Evolutionary conservation across 2,113 vertebrate genomes (phyloP), one percentile per base, ranked within the genome.

Genomic region (Saguinus midas): DNA sequence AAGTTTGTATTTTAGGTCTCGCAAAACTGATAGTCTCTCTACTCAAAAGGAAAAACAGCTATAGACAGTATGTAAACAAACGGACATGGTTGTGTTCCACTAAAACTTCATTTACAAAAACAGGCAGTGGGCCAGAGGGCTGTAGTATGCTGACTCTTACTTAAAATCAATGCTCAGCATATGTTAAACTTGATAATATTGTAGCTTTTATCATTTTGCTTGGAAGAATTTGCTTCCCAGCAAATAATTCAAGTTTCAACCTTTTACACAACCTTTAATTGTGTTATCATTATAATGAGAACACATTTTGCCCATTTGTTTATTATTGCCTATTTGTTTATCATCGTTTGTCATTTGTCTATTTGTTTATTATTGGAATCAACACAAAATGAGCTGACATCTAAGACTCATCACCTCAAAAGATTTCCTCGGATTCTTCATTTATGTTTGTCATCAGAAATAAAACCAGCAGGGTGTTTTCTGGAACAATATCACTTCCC

Each of bases 91-190:
- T 87, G 43, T 27, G 12, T 92, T 79, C 52, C 48, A 87, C 80
- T 61, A 92, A 90, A 92, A 58, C 66, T 87, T 96, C 92, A 90
- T 79, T 92, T 87, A 90, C 64, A 73, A 90, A 92, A 97, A 48
- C 1, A 55, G 27, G 9, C 5, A 29, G 40, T 80, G 61, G 29
- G 32, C n/a, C 18, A 35, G 35, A 52, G 16, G 9, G 8, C 27
- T 55, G 0, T n/a, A 37, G 18, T 70, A 93, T 94, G 32, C 72
- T 92, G 66, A 78, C 37, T 40, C n/a, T 37, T 58, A 7, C 3
- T 20, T 37, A 45, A 90, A n/a, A 92, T 1, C 37, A 35, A 75
- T 80, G 23, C 10, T 52, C 55, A 18, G 27, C 45, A 78, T 5
- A 20, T 5, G 13, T 76, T 82, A 57, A 92, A 79, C 12, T 83